phyloP scores from a whole-genome alignment of 2,888 invertebrate genomes.

The Sympetrum striolatum region DNA sequence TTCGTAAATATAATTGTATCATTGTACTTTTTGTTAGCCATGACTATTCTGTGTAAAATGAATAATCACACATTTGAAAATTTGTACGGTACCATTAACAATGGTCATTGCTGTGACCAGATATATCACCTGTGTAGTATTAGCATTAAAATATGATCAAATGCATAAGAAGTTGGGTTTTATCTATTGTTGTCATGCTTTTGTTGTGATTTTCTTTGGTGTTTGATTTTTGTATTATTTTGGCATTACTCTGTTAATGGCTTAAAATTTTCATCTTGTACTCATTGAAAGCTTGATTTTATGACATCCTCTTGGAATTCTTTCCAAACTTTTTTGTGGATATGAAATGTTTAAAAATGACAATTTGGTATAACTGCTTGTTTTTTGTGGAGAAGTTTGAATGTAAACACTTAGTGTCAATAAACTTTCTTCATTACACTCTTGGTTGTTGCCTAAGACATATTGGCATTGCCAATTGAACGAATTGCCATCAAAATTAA shows the following conservation, averaged over 20 bases:
- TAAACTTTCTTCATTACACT: conserved; percentile 3
- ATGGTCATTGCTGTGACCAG: not conserved
- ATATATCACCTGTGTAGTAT: conserved; percentile 2
- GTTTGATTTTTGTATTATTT: conserved; percentile 3
- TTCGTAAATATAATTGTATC: not conserved
- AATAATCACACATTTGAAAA: not conserved
- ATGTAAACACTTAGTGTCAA: conserved; percentile 9
- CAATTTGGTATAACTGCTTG: conserved; percentile 5
- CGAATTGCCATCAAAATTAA: too few relatives aligned
- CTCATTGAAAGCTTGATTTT: not conserved
- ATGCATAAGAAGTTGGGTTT: conserved; percentile 1
- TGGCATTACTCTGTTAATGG: not conserved
- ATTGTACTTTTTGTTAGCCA: not conserved
- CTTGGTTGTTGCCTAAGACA: not conserved
- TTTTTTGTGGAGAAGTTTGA: not conserved
- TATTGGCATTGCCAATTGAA: not conserved
- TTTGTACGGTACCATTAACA: not conserved
- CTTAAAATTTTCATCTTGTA: not conserved
- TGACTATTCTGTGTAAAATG: not conserved
- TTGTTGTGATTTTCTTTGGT: conserved; percentile 1
- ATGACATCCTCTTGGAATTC: not conserved
- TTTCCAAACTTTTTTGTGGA: not conserved
- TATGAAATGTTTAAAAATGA: not conserved
- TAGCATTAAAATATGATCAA: not conserved
- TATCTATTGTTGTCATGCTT: not conserved